Evolutionary conservation across 2,797 vertebrate species (phyloP).

Genomic region (Microctenopoma lineatum): DNA sequence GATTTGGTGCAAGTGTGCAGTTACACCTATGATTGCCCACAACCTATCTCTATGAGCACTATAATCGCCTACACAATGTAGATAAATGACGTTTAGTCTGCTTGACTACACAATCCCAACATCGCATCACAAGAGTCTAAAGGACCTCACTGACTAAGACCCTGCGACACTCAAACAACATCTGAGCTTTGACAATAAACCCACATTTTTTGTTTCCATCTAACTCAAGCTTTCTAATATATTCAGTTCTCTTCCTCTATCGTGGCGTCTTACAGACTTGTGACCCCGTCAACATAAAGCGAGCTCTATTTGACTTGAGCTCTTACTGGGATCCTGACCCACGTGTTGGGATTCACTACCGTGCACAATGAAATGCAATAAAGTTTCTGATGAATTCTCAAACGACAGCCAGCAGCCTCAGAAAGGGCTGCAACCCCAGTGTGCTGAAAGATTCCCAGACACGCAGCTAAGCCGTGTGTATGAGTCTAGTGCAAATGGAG

Average conservation of each 20-base stretch:
- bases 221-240: not conserved
- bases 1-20: no score
- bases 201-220: not conserved
- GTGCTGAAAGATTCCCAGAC: conserved; percentile 16
- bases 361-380: not conserved
- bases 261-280: no score
- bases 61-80: no score
- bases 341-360: not conserved
- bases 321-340: not conserved
- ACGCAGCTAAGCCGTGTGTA: conserved; percentile 3
- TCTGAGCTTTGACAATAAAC: not conserved
- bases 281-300: no score
- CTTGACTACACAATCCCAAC: no score
- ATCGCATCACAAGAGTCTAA: no score
- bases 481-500: conserved; percentile 28
- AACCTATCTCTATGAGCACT: no score
- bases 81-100: no score
- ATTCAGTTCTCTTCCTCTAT: no score
- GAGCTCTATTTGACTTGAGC: not conserved
- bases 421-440: not conserved
- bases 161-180: no score
- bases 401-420: not conserved
- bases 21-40: no score
- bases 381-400: not conserved
- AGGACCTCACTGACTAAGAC: no score